phyloP scores from a whole-genome alignment of 2,797 vertebrate genomes.

The Semotilus atromaculatus region DNA sequence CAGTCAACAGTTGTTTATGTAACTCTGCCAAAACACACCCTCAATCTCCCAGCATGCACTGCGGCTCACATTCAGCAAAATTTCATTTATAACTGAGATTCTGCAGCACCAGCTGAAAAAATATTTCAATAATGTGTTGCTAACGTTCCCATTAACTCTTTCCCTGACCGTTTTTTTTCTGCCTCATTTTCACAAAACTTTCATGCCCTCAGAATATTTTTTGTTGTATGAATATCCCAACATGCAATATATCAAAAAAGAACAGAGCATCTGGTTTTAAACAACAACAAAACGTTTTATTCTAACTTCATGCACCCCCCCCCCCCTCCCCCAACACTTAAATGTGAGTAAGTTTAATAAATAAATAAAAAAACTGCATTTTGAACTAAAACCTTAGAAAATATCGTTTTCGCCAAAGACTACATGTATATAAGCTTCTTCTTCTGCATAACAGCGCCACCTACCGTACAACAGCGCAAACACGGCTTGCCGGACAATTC shows the following conservation, averaged over 20 bases:
- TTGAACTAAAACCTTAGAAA: not conserved
- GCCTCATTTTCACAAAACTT: not conserved
- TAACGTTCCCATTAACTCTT: not conserved
- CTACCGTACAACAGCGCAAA: not conserved
- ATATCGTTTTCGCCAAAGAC: too few species aligned
- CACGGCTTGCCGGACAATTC: not conserved
- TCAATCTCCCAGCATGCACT: slow-evolving; percentile 25
- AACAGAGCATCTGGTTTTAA: not conserved
- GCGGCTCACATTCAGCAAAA: slow-evolving; percentile 2
- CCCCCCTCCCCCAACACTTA: too few species aligned
- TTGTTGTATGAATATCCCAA: not conserved
- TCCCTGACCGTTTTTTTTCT: not conserved
- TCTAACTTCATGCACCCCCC: not conserved
- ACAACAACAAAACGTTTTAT: not conserved
- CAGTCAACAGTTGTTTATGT: slow-evolving; percentile 42
- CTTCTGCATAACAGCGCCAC: not conserved
- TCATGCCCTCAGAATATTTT: not conserved
- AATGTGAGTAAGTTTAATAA: not conserved
- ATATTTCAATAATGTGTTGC: not conserved
- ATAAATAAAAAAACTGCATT: not conserved
- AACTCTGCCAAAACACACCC: slow-evolving; percentile 36
- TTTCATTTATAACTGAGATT: not conserved
- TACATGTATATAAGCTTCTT: not conserved
- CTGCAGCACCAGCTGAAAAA: not conserved
- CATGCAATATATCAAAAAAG: not conserved